Conservation (phyloP, 2,888 invertebrate genomes). For the Volucella inflata region DNA sequence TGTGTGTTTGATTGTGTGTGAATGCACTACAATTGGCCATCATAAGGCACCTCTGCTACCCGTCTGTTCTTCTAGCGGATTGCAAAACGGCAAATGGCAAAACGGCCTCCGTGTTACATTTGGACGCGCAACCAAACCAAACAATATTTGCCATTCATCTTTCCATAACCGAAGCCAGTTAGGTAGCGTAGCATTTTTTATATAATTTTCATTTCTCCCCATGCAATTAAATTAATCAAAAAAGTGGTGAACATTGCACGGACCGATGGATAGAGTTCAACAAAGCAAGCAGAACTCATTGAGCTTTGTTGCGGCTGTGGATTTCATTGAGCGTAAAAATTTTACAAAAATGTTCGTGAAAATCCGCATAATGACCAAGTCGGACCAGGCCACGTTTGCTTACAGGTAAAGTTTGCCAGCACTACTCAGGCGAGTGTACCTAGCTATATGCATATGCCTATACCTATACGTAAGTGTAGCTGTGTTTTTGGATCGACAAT, state of each 20-base stretch:
- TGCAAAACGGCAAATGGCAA: constrained; percentile 49
- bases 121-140: constrained; percentile 48
- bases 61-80: not conserved
- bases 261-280: constrained; percentile 52
- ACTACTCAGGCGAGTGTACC: too few relatives aligned
- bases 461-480: constrained; percentile 25
- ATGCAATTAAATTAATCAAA: constrained; percentile 72
- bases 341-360: constrained; percentile 63
- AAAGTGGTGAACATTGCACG: constrained; percentile 55
- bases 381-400: constrained; percentile 10
- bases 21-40: constrained; percentile 36
- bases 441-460: too few relatives aligned
- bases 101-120: constrained; percentile 21
- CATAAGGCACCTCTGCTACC: constrained; percentile 35
- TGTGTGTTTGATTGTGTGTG: constrained; percentile 27
- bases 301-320: constrained; percentile 30
- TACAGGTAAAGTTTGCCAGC: not conserved
- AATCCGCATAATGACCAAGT: constrained; percentile 49
- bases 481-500: constrained; percentile 61
- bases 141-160: constrained; percentile 62
- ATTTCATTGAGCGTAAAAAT: constrained; percentile 70
- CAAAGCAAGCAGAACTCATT: constrained; percentile 27
- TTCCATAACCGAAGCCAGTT: constrained; percentile 57
- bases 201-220: constrained; percentile 67
- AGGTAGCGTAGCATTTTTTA: constrained; percentile 35